Evolutionary conservation across 2,113 vertebrate species (phyloP).

Genomic region (Pollachius pollachius): DNA sequence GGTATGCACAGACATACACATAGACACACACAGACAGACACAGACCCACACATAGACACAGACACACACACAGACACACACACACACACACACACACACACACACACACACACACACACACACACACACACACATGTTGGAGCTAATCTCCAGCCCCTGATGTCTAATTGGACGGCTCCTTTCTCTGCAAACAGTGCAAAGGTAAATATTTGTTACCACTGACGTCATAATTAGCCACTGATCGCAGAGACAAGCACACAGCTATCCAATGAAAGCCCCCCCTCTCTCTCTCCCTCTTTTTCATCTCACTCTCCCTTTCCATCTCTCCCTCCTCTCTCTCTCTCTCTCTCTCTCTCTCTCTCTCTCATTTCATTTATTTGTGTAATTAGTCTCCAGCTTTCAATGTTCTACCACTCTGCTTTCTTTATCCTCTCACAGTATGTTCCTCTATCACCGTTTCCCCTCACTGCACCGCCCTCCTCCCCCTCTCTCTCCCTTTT

Average conservation of each 20-base stretch:
- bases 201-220: constrained; percentile 66
- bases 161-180: constrained; percentile 48
- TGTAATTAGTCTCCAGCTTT: constrained; percentile 43
- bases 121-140: background rate
- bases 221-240: constrained; percentile 63
- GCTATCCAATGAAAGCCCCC: constrained; percentile 44
- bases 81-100: no score
- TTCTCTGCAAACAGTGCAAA: constrained; percentile 55
- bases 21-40: background rate
- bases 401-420: constrained; percentile 45
- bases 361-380: constrained; percentile 2
- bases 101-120: background rate
- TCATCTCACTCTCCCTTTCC: constrained; percentile 5
- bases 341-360: no score
- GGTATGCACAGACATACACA: no score
- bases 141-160: constrained; percentile 37
- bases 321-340: constrained; percentile 7
- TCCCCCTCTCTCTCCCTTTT: constrained; percentile 48
- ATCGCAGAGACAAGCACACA: constrained; percentile 49
- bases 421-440: constrained; percentile 31
- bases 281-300: constrained; percentile 32
- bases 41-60: no score
- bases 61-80: background rate
- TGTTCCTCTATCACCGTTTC: constrained; percentile 37
- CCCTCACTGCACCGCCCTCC: constrained; percentile 51